Evolutionary conservation across 2,113 vertebrate species (phyloP).

Genomic region (Aegithalos caudatus): DNA sequence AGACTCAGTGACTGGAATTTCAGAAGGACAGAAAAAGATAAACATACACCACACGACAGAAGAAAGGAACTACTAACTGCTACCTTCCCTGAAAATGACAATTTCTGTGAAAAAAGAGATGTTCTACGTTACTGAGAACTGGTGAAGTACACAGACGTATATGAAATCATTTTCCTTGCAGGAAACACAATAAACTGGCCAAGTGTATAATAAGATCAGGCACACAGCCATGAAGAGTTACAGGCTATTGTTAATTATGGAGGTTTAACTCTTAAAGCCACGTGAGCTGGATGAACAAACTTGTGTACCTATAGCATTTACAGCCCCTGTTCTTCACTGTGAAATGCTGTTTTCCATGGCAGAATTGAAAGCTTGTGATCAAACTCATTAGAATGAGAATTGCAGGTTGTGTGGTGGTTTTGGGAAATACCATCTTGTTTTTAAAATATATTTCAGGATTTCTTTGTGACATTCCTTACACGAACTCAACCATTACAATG

Average conservation of each 20-base stretch:
- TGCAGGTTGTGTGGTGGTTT: not conserved
- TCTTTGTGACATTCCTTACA: not conserved
- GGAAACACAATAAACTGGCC: not conserved
- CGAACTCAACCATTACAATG: not conserved
- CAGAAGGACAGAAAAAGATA: not conserved
- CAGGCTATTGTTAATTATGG: not conserved
- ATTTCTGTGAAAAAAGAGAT: not conserved
- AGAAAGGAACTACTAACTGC: not conserved
- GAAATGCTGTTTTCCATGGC: not conserved
- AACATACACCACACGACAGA: not conserved
- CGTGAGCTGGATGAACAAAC: not conserved
- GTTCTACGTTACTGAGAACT: not conserved
- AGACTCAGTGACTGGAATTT: not conserved
- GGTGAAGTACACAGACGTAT: not conserved
- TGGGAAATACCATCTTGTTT: not conserved
- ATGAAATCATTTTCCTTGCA: not conserved
- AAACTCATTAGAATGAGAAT: not conserved
- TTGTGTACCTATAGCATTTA: not conserved
- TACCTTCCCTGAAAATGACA: not conserved
- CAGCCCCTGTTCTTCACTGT: not conserved
- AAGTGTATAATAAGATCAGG: not conserved
- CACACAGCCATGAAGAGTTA: not conserved
- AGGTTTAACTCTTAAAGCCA: not conserved
- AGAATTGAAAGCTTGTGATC: not conserved
- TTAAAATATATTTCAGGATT: not conserved